phyloP scores from a whole-genome alignment of 2,888 invertebrate species.

The Ecliptopera silaceata region DNA sequence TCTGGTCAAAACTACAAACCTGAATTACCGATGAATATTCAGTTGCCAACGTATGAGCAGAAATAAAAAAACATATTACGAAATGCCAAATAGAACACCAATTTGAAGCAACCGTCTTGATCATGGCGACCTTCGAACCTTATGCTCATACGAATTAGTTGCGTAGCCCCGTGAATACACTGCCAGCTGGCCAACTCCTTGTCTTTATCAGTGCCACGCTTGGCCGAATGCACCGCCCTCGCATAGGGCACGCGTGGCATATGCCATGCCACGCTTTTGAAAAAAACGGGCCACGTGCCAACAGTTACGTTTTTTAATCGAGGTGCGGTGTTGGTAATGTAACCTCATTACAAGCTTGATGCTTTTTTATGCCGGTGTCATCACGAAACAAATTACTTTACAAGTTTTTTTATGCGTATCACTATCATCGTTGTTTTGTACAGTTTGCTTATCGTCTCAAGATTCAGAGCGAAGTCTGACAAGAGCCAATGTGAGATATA shows the following conservation, averaged over 20 bases:
- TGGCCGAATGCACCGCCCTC: conserved; percentile 43
- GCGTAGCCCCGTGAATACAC: background rate
- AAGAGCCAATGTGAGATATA: background rate
- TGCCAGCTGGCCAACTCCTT: conserved; percentile 28
- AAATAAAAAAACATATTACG: too few species aligned
- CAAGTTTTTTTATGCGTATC: background rate
- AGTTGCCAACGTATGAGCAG: too few species aligned
- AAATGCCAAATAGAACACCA: too few species aligned
- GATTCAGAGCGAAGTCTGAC: background rate
- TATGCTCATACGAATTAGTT: too few species aligned
- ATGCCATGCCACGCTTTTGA: conserved; percentile 56
- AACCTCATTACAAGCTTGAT: conserved; percentile 3
- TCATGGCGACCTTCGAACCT: too few species aligned
- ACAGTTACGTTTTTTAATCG: conserved; percentile 51
- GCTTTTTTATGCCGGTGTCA: background rate
- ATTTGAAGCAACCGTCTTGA: too few species aligned
- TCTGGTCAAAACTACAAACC: too few species aligned
- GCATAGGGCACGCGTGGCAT: conserved; percentile 73
- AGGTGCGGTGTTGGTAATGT: conserved; percentile 16
- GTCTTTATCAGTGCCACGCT: conserved; percentile 46
- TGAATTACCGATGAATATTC: too few species aligned
- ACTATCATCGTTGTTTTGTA: background rate
- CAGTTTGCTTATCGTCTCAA: background rate
- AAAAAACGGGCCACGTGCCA: conserved; percentile 65
- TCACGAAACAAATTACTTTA: background rate